These are phyloP conservation scores for Seriola rivoliana DNA, from an alignment of 2,113 vertebrate species.

Conservation along the genomic window DNA sequence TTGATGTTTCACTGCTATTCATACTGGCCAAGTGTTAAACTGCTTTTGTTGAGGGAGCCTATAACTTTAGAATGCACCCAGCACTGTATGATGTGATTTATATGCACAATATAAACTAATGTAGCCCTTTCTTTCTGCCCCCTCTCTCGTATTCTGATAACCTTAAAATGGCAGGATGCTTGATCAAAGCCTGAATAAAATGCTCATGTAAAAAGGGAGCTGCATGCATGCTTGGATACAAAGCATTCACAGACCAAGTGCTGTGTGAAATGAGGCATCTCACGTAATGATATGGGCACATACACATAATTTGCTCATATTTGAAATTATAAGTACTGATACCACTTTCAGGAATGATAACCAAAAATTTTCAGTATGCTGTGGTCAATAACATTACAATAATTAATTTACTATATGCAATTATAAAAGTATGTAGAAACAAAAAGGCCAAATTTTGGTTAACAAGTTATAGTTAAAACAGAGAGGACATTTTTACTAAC, in stretches of 20 bases:
- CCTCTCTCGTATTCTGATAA: conserved; percentile 14
- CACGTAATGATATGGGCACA: not conserved
- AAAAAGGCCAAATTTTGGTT: not conserved
- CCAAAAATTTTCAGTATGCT: not conserved
- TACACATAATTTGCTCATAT: not conserved
- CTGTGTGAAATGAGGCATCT: not conserved
- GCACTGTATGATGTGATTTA: conserved; percentile 41
- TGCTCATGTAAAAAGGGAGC: conserved; percentile 2
- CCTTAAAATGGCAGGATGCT: not conserved
- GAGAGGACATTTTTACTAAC: no score
- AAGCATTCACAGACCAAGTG: not conserved
- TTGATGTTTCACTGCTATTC: conserved; percentile 55
- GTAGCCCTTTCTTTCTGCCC: conserved; percentile 7
- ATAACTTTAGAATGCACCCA: conserved; percentile 53
- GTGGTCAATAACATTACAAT: not conserved
- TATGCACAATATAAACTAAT: conserved; percentile 47
- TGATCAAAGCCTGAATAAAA: not conserved
- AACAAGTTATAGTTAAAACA: not conserved
- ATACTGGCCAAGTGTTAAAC: conserved; percentile 56
- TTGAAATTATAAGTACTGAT: not conserved
- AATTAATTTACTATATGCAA: no score
- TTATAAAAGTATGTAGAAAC: no score
- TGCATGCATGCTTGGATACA: not conserved
- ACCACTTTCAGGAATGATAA: not conserved
- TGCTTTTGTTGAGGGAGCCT: conserved; percentile 53